phyloP scores from a whole-genome alignment of 2,113 vertebrate genomes.

The Ceyx cyanopectus region DNA sequence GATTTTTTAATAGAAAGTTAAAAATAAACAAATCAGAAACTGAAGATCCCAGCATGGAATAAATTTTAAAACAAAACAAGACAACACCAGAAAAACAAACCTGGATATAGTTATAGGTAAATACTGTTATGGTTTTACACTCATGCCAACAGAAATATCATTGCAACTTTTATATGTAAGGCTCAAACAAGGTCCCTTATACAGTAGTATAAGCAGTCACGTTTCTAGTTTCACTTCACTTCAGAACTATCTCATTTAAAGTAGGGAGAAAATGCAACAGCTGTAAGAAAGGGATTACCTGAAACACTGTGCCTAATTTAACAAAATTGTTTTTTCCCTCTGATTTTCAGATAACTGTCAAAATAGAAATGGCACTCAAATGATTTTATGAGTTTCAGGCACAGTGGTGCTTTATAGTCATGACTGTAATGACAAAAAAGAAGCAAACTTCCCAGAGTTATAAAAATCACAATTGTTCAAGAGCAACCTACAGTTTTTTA shows the following conservation, averaged over 20 bases:
- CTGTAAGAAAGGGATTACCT: not conserved
- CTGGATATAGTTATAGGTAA: not conserved
- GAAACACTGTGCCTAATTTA: slow-evolving; percentile 6
- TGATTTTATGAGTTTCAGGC: not conserved
- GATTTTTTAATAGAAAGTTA: not conserved
- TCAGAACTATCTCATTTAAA: not conserved
- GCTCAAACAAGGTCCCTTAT: not conserved
- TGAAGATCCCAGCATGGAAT: not conserved
- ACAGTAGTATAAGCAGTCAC: not conserved
- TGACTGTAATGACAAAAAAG: not conserved
- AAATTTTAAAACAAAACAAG: not conserved
- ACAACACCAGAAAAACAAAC: not conserved
- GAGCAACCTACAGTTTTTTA: not conserved
- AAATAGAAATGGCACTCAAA: not conserved
- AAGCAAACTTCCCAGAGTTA: not conserved
- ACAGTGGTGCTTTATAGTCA: not conserved
- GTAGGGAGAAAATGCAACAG: not conserved
- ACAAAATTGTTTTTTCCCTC: not conserved
- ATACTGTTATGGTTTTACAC: not conserved
- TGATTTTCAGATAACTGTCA: not conserved
- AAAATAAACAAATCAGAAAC: not conserved
- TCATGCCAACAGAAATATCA: not conserved
- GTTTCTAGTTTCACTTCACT: not conserved
- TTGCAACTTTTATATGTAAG: not conserved
- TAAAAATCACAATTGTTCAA: not conserved